Evolutionary conservation across 2,888 invertebrate genomes (phyloP), one percentile per base, ranked within the genome.

Genomic region (Melieria omissa): DNA sequence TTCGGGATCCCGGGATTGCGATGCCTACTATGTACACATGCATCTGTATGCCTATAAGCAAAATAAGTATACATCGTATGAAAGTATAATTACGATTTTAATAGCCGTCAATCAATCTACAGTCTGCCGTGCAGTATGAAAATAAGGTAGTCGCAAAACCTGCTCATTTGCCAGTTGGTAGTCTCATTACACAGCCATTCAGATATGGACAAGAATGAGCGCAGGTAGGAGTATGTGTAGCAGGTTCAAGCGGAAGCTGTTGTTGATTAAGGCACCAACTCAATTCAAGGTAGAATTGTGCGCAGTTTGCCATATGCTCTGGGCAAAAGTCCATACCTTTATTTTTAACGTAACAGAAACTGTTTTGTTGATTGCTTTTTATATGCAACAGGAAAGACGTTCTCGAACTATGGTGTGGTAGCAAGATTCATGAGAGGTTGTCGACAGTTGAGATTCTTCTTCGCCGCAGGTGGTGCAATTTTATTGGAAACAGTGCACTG

Each of bases 111-210:
- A 72, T 72, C 72, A 67, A 72, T 72, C 72, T 68, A 63, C 76
- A 74, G 76, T 77, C 77, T 77, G 76, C 69, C 78, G 78, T 79
- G 79, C 78, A 77, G 78, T 79, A 78, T 79, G 79, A 79, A 78
- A 78, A 78, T 79, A 78, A 78, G 78, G 78, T 78, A 79, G 79
- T 78, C 76, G 78, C 79, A 73, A 73, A 74, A 74, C 73, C 75
- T 75, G 74, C 75, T 71, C 74, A 76, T 76, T 73, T 74, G 71
- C 71, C 66, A 64, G 70, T 63, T 61, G 71, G 65, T 73, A 74
- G 74, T 46, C 42, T 74, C 71, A 74, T 74, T 74, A 74, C 71
- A 71, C 74, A 74, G 64, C 70, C 71, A 71, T 71, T 72, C 71
- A 61, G 69, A 74, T 29, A 29, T 29, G 29, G 29, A 29, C 29